phyloP scores from a whole-genome alignment of 2,888 invertebrate species.

The Sphaerophoria taeniata region DNA sequence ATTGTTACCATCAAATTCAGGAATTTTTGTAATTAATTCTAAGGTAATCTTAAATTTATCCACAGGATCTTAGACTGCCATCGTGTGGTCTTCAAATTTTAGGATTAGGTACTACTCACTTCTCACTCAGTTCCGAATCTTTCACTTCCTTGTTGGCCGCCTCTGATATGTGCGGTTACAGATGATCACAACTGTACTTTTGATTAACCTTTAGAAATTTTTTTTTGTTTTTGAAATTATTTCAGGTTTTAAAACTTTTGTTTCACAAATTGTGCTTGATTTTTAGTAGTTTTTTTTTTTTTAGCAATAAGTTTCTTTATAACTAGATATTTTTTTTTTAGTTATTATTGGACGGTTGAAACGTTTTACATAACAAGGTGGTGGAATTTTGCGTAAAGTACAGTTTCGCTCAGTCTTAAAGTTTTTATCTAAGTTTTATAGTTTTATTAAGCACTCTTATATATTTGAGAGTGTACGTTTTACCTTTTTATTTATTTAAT shows the following conservation, averaged over 20 bases:
- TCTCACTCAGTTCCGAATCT: too few species aligned
- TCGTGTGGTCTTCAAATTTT: not conserved
- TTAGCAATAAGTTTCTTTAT: too few species aligned
- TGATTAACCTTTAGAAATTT: not conserved
- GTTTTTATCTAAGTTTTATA: too few species aligned
- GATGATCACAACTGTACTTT: not conserved
- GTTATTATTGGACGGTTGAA: not conserved
- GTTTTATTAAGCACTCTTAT: too few species aligned
- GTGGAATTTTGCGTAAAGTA: slow-evolving; percentile 1
- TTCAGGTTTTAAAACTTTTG: too few species aligned
- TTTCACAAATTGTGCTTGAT: not conserved
- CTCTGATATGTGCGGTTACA: not conserved
- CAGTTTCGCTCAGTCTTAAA: too few species aligned
- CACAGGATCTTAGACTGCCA: slow-evolving; percentile 9
- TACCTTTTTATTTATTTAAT: too few species aligned
- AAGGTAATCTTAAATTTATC: slow-evolving; percentile 30
- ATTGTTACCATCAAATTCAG: slow-evolving; percentile 21
- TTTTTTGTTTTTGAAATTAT: not conserved
- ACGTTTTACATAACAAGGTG: slow-evolving; percentile 6
- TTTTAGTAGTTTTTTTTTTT: not conserved
- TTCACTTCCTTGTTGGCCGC: not conserved
- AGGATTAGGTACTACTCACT: too few species aligned
- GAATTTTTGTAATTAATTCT: slow-evolving; percentile 34
- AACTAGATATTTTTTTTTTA: not conserved
- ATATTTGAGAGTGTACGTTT: too few species aligned